A percentile compares a stretch with the other conserved stretches of the same genome.
These are phyloP conservation scores for Meriones unguiculatus DNA, from an alignment of 2,113 vertebrate genomes.

Conservation along the genomic window DNA sequence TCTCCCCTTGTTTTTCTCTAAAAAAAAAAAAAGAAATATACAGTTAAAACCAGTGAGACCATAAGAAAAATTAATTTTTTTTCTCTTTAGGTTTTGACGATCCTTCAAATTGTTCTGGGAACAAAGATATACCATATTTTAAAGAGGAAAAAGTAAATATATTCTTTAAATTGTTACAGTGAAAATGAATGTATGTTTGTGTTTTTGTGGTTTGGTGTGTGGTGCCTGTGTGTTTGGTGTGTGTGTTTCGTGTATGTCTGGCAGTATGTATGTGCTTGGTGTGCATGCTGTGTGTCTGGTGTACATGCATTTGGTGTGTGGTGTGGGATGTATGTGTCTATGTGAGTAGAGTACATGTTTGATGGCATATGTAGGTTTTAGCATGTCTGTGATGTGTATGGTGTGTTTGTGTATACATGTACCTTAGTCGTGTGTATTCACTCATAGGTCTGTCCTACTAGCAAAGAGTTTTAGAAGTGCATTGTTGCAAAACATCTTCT, in stretches of 20 bases:
- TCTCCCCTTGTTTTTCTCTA: not conserved
- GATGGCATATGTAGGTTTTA: not conserved
- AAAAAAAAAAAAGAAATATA: not conserved
- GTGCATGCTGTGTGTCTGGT: not conserved
- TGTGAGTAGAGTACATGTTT: not conserved
- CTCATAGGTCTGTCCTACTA: not conserved
- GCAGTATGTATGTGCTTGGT: not conserved
- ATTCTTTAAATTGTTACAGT: not conserved
- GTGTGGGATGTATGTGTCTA: not conserved
- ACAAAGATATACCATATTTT: not conserved
- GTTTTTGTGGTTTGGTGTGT: not conserved
- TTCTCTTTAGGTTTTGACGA: not conserved
- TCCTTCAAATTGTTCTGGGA: not conserved
- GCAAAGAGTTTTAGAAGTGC: not conserved
- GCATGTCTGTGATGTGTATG: not conserved
- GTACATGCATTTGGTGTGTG: not conserved
- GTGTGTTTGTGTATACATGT: not conserved
- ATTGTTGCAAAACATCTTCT: not conserved
- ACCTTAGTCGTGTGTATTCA: accelerated
- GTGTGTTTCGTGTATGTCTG: not conserved
- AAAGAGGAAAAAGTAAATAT: not conserved
- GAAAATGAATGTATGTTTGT: not conserved
- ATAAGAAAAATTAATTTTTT: not conserved
- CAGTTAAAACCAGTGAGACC: not conserved
- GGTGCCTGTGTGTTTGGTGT: not conserved